A percentile compares a stretch with the other conserved stretches of the same genome.
Evolutionary conservation across 1,140 invertebrate genomes (phyloP).

Genomic region (Marisa cornuarietis): DNA sequence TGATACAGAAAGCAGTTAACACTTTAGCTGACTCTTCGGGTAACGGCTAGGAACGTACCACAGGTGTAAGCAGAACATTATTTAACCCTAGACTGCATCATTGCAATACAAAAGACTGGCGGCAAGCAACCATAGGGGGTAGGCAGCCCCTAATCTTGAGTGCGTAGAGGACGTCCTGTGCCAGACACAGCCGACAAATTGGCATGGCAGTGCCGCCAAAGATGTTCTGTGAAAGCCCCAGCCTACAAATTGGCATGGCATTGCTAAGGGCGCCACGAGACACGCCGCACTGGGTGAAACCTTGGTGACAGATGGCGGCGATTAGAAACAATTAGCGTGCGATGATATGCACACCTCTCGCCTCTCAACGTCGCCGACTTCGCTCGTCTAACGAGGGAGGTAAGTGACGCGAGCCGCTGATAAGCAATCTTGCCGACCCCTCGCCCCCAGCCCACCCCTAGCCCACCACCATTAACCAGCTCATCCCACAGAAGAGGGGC

Average conservation of each 20-base stretch:
- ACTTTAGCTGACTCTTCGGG: too few species aligned
- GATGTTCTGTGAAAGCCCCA: background rate
- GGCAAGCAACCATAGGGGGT: too few species aligned
- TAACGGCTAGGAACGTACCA: too few species aligned
- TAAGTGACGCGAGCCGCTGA: background rate
- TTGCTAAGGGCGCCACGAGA: background rate
- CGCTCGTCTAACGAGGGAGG: background rate
- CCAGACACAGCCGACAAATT: background rate
- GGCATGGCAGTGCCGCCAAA: background rate
- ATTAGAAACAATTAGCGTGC: conserved; percentile 9
- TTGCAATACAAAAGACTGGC: too few species aligned
- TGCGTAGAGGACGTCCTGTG: too few species aligned
- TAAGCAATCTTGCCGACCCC: background rate
- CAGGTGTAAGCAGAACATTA: too few species aligned
- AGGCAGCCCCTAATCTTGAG: too few species aligned
- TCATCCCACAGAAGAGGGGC: too few species aligned
- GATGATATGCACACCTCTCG: background rate
- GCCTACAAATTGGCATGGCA: background rate
- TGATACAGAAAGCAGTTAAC: too few species aligned
- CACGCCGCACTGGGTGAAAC: background rate
- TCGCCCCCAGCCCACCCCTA: too few species aligned
- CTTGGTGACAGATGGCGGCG: conserved; percentile 1
- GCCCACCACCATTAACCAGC: too few species aligned
- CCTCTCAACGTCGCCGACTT: background rate
- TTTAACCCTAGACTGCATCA: too few species aligned